A percentile compares a stretch with the other conserved stretches of the same genome.
Evolutionary conservation across 2,797 vertebrate genomes (phyloP).

Genomic region (Tenualosa thibaudeaui): DNA sequence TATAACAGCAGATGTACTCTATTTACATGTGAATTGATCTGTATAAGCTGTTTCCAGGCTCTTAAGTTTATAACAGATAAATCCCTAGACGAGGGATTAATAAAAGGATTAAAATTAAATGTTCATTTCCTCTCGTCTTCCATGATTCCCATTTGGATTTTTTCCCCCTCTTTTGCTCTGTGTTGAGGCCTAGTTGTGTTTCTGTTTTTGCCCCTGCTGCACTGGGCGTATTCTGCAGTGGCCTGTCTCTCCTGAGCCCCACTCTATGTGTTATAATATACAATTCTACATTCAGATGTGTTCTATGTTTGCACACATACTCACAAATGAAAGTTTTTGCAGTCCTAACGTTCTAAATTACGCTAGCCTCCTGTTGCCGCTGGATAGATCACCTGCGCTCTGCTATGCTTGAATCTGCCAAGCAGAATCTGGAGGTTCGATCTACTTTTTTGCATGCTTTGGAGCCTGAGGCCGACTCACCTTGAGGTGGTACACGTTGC

Average conservation of each 20-base stretch:
- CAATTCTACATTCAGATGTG: background rate
- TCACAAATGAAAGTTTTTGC: background rate
- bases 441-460: background rate
- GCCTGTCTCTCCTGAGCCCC: background rate
- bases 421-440: background rate
- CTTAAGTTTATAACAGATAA: constrained; percentile 2
- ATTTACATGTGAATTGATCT: constrained; percentile 22
- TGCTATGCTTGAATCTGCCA: too few species aligned
- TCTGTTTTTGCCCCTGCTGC: background rate
- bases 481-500: constrained; percentile 99
- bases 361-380: background rate
- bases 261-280: background rate
- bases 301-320: background rate
- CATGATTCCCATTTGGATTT: background rate
- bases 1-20: constrained; percentile 9
- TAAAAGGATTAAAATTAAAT: constrained; percentile 10
- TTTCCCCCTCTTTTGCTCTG: background rate
- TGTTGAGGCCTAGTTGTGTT: background rate
- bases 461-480: constrained; percentile 66
- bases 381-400: background rate
- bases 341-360: background rate
- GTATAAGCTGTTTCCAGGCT: constrained; percentile 16
- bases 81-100: constrained; percentile 7
- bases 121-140: constrained; percentile 3
- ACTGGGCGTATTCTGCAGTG: background rate